These are phyloP conservation scores for Stichodactyla helianthus DNA, from an alignment of 64 coral and sea anemone species.

Conservation along the genomic window DNA sequence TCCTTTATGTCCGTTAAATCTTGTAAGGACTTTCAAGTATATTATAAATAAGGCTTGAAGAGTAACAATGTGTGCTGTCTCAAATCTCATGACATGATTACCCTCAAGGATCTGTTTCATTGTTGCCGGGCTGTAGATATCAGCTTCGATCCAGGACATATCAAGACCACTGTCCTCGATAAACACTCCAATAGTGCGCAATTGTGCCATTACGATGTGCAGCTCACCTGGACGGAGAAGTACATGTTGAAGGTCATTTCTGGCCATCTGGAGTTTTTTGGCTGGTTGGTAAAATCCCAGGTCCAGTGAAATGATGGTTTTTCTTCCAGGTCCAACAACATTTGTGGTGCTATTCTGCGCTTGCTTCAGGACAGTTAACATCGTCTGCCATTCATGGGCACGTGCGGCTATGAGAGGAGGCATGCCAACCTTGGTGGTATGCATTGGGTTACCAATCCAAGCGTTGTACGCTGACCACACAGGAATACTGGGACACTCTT, in stretches of 20 bases:
- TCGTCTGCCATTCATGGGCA: constrained; percentile 47
- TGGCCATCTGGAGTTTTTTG: constrained; percentile 54
- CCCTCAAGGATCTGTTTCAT: too few species aligned
- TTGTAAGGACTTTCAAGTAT: too few species aligned
- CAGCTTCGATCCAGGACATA: constrained; percentile 47
- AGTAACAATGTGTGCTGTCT: too few species aligned
- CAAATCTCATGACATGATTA: too few species aligned
- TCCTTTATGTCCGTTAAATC: too few species aligned
- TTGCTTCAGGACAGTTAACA: constrained; percentile 35
- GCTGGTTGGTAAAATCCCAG: constrained; percentile 48
- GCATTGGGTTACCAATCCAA: neutral
- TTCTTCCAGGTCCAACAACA: constrained; percentile 20
- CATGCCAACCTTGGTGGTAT: constrained; percentile 17
- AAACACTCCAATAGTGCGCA: constrained; percentile 26
- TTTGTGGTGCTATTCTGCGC: constrained; percentile 25
- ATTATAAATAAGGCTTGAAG: too few species aligned
- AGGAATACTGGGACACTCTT: constrained; percentile 22
- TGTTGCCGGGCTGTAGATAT: neutral
- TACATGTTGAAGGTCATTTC: constrained; percentile 24
- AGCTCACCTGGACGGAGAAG: constrained; percentile 43
- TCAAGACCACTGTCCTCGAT: constrained; percentile 50
- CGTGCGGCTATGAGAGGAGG: constrained; percentile 36
- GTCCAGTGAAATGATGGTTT: constrained; percentile 20
- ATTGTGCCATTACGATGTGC: constrained; percentile 44
- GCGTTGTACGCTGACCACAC: constrained; percentile 39